A percentile compares a stretch with the other conserved stretches of the same genome.
phyloP scores from a whole-genome alignment of 2,797 vertebrate species.

The Dipus sagitta region DNA sequence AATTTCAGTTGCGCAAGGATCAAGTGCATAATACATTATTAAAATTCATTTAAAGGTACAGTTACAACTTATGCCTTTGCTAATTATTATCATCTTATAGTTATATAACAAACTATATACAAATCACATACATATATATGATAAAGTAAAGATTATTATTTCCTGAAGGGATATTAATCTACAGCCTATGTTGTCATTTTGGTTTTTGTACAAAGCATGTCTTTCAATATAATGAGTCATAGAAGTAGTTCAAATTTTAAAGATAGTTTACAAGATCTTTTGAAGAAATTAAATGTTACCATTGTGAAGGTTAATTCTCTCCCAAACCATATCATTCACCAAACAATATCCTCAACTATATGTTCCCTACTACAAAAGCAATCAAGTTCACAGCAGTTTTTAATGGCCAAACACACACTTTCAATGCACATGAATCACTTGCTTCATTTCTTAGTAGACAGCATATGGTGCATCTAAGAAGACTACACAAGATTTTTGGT shows the following conservation, averaged over 20 bases:
- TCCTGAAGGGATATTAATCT: not conserved
- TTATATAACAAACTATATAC: not conserved
- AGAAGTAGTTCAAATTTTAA: not conserved
- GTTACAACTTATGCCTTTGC: not conserved
- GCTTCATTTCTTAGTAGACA: not conserved
- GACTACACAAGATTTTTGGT: not conserved
- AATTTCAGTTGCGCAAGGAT: not conserved
- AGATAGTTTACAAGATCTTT: not conserved
- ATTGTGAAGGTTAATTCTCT: not conserved
- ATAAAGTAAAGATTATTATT: not conserved
- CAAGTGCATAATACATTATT: not conserved
- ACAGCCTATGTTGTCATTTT: not conserved
- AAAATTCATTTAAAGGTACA: not conserved
- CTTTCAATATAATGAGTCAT: not conserved
- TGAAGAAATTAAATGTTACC: not conserved
- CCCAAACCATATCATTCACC: not conserved
- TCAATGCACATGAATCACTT: not conserved
- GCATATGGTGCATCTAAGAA: conserved; percentile 1
- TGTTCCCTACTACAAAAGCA: not conserved
- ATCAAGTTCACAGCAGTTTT: not conserved
- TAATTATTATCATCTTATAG: not conserved
- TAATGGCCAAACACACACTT: not conserved
- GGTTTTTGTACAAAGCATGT: not conserved
- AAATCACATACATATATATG: not conserved
- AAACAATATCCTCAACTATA: not conserved